These are phyloP conservation scores for Hirudinaria manillensis DNA, from an alignment of 2,888 invertebrate species.

Conservation along the genomic window DNA sequence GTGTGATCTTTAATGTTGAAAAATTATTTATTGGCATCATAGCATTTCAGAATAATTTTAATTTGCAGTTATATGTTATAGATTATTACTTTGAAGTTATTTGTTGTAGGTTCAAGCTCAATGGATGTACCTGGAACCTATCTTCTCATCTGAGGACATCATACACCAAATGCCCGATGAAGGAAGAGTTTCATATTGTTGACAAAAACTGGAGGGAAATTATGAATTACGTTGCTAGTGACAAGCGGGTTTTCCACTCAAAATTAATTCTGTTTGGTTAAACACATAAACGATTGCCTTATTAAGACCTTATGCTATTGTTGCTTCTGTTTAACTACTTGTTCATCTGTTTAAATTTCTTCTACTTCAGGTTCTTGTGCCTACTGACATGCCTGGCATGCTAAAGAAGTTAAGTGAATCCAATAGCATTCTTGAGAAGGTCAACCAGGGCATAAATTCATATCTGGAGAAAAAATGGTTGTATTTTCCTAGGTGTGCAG, in stretches of 20 bases:
- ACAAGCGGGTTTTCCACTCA: slow-evolving; percentile 41
- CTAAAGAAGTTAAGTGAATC: slow-evolving; percentile 52
- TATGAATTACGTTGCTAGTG: slow-evolving; percentile 52
- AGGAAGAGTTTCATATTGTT: slow-evolving; percentile 53
- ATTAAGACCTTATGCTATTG: too few relatives aligned
- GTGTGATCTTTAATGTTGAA: too few relatives aligned
- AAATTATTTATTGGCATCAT: too few relatives aligned
- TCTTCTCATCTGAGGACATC: slow-evolving; percentile 52
- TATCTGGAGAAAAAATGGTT: slow-evolving; percentile 55
- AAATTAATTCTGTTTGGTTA: neutral
- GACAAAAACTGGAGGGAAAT: slow-evolving; percentile 55
- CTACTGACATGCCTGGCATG: slow-evolving; percentile 49
- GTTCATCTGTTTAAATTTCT: too few relatives aligned
- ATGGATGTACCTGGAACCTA: slow-evolving; percentile 54
- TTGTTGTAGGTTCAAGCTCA: slow-evolving; percentile 46
- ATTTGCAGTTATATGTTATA: too few relatives aligned
- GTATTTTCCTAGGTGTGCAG: slow-evolving; percentile 51
- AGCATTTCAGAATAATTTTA: neutral
- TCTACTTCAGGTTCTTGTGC: slow-evolving; percentile 46
- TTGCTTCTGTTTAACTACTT: too few relatives aligned
- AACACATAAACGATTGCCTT: neutral
- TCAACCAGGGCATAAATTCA: slow-evolving; percentile 55
- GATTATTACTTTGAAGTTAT: neutral
- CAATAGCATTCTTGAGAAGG: slow-evolving; percentile 52
- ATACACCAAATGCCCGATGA: slow-evolving; percentile 57